A percentile compares a stretch with the other conserved stretches of the same genome.
These are phyloP conservation scores for Rhynchonycteris naso DNA, from an alignment of 2,797 vertebrate species.

Conservation along the genomic window DNA sequence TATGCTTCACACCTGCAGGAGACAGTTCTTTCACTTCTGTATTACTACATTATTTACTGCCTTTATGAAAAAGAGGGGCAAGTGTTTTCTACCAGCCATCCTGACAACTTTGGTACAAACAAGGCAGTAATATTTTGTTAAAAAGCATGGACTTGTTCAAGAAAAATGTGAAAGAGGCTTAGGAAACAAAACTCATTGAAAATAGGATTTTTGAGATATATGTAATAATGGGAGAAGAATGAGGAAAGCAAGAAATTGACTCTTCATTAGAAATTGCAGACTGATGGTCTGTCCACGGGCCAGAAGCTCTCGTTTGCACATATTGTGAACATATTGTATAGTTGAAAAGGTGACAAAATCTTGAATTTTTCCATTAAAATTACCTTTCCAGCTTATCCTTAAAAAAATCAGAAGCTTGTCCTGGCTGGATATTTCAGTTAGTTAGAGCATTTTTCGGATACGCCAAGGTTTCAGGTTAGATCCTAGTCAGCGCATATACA, in stretches of 20 bases:
- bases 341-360: constrained; percentile 3
- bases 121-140: background rate
- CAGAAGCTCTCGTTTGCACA: background rate
- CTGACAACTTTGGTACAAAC: background rate
- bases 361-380: constrained; percentile 23
- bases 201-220: background rate
- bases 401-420: too few species aligned
- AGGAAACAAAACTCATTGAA: background rate
- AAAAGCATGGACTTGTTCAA: background rate
- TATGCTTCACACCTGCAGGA: constrained; percentile 79
- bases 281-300: background rate
- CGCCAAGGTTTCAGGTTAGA: too few species aligned
- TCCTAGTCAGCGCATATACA: too few species aligned
- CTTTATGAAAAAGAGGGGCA: constrained; percentile 46
- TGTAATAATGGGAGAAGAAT: background rate
- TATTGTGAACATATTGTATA: background rate
- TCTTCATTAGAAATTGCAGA: background rate
- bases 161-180: background rate
- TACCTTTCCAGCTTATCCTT: background rate
- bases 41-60: constrained; percentile 66
- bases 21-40: constrained; percentile 79
- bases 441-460: too few species aligned
- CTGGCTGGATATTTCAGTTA: too few species aligned
- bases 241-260: background rate
- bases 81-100: constrained; percentile 4